These are phyloP conservation scores for Okamejei kenojei DNA, from an alignment of 2,797 vertebrate species.

Conservation along the genomic window DNA sequence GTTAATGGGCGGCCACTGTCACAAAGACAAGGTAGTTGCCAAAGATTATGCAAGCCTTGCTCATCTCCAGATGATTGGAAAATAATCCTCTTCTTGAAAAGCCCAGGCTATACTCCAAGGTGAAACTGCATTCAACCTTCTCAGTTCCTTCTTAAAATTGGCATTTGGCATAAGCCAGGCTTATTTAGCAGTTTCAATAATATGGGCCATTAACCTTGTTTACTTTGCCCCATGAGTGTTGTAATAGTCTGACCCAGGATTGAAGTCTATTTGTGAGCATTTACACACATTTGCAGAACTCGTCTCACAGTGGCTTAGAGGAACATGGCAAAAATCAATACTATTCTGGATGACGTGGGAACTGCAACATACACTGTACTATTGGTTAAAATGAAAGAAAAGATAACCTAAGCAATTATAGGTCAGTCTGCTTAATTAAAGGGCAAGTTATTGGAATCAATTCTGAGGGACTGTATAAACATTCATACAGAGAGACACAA, in stretches of 20 bases:
- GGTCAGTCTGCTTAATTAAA: too few species aligned
- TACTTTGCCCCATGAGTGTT: not conserved
- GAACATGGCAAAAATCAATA: not conserved
- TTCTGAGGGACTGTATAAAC: too few species aligned
- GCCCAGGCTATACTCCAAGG: not conserved
- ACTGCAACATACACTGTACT: too few species aligned
- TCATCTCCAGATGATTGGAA: not conserved
- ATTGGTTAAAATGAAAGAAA: too few species aligned
- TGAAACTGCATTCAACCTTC: not conserved
- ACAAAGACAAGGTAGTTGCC: not conserved
- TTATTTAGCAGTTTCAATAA: not conserved
- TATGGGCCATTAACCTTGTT: not conserved
- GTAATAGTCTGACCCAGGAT: not conserved
- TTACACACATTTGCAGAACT: not conserved
- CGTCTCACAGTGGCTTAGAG: not conserved
- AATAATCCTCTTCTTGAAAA: not conserved
- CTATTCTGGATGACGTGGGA: not conserved
- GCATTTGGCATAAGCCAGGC: not conserved
- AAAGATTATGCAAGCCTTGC: not conserved
- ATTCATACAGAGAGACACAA: too few species aligned
- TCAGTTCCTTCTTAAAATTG: not conserved
- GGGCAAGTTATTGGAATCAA: too few species aligned
- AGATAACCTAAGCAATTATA: too few species aligned
- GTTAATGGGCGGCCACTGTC: too few species aligned
- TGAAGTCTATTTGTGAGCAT: not conserved